phyloP scores from a whole-genome alignment of 2,888 invertebrate genomes.

The Melolontha melolontha region DNA sequence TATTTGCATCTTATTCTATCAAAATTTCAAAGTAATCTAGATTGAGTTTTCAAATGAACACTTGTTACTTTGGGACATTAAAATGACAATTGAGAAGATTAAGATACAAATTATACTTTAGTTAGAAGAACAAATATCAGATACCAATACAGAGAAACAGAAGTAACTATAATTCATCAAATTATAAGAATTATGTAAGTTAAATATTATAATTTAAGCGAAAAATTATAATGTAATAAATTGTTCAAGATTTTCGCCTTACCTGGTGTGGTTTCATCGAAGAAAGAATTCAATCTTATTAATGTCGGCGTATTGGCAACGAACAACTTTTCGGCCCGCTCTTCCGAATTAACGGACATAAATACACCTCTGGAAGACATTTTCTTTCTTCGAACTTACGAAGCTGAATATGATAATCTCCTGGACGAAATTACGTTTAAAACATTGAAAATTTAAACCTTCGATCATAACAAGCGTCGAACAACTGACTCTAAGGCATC shows the following conservation, averaged over 20 bases:
- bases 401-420: neutral
- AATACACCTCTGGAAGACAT: conserved; percentile 62
- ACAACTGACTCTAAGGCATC: conserved; percentile 39
- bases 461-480: conserved; percentile 20
- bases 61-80: too few species aligned
- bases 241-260: neutral
- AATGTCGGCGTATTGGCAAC: conserved; percentile 56
- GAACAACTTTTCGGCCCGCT: conserved; percentile 48
- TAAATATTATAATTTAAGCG: too few species aligned
- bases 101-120: too few species aligned
- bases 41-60: too few species aligned
- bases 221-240: too few species aligned
- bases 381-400: conserved; percentile 16
- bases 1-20: too few species aligned
- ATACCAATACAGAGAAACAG: too few species aligned
- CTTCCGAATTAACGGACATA: conserved; percentile 52
- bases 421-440: neutral
- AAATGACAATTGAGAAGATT: too few species aligned
- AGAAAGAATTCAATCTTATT: conserved; percentile 59
- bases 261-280: conserved; percentile 55
- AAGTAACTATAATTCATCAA: too few species aligned
- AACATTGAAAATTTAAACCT: conserved; percentile 20
- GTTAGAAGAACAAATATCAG: too few species aligned
- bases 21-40: too few species aligned
- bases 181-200: too few species aligned